Conservation (phyloP, 37 sponge, comb jelly and placozoan genomes). For the Petrosia ficiformis region DNA sequence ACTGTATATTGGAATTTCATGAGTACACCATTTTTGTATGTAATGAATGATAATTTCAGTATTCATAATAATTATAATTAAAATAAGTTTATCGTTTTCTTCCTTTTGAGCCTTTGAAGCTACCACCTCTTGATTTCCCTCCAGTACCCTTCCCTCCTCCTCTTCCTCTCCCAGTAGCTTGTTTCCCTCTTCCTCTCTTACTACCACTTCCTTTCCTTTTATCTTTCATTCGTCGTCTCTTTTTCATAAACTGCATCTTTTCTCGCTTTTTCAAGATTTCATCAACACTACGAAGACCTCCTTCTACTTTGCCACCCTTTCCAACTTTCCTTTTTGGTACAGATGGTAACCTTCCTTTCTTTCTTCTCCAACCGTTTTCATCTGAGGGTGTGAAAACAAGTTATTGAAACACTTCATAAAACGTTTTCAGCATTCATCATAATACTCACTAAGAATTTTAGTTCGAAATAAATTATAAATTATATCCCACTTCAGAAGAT, state of each 20-base stretch:
- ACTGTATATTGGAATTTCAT: too few species aligned
- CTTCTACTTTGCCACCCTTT: slow-evolving; percentile 1
- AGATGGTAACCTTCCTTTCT: background rate
- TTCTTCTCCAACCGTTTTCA: background rate
- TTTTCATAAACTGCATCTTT: slow-evolving; percentile 22
- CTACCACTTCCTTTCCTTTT: background rate
- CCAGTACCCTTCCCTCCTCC: too few species aligned
- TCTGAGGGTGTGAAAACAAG: background rate
- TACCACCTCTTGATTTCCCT: too few species aligned
- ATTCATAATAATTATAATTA: too few species aligned
- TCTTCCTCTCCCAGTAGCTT: background rate
- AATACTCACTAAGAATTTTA: background rate
- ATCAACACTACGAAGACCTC: background rate
- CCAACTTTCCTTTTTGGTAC: background rate
- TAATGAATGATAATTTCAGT: too few species aligned
- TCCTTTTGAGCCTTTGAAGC: too few species aligned
- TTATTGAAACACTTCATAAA: background rate
- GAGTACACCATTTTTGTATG: too few species aligned
- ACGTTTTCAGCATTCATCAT: background rate
- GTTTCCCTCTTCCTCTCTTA: background rate
- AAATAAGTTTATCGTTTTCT: too few species aligned
- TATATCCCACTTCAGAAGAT: too few species aligned
- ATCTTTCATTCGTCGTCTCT: slow-evolving; percentile 8
- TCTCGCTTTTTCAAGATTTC: slow-evolving; percentile 44
- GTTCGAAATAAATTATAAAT: too few species aligned